Conservation (phyloP, 23 tunicate species). For the Trididemnum nubilum region DNA sequence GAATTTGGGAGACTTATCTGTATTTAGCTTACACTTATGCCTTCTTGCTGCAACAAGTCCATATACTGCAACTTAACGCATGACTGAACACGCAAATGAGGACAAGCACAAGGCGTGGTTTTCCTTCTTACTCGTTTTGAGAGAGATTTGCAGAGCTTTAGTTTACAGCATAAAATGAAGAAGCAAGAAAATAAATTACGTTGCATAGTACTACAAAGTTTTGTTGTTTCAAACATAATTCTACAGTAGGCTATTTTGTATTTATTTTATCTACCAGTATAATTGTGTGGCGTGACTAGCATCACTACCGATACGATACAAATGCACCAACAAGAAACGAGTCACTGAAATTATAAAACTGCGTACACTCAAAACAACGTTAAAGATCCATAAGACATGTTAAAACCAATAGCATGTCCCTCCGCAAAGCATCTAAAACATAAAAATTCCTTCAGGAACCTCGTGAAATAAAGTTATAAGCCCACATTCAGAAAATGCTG, state of each 20-base stretch:
- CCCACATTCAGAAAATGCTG: neutral
- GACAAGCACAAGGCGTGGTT: neutral
- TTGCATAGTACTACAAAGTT: neutral
- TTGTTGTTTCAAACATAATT: neutral
- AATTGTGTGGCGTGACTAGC: neutral
- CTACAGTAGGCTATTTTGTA: neutral
- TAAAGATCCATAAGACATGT: neutral
- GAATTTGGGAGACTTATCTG: neutral
- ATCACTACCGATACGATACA: neutral
- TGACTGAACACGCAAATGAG: neutral
- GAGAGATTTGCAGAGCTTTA: neutral
- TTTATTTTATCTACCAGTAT: neutral
- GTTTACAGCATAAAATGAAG: neutral
- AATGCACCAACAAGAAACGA: neutral
- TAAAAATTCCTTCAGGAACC: constrained; percentile 23
- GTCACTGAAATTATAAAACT: constrained; percentile 10
- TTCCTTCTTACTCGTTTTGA: neutral
- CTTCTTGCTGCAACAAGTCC: neutral
- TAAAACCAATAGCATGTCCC: neutral
- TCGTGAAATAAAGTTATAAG: neutral
- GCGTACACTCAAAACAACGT: neutral
- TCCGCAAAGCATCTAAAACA: constrained; percentile 12
- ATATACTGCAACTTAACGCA: neutral
- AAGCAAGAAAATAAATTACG: neutral
- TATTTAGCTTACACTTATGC: neutral